Base-by-base conservation (phyloP, 2,797 vertebrate species). In the Macrochelys suwanniensis region DNA sequence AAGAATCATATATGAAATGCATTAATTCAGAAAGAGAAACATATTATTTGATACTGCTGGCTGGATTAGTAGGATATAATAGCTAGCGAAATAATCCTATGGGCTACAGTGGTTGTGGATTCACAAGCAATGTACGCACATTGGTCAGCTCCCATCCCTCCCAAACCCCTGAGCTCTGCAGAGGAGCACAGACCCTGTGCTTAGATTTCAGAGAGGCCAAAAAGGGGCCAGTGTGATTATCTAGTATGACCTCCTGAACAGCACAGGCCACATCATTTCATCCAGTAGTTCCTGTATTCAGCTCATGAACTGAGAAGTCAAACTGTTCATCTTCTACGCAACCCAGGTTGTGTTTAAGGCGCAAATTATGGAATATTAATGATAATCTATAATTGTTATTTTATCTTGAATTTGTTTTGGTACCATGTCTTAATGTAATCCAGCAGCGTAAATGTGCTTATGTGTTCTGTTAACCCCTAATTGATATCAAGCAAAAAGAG, bases 381-480 rank as follows among this genome's bases (percentile, higher is more conserved):
- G 21, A 61, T 51, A 57, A 2, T 51, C 91, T 82, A 51, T 68
- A 37, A 81, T 89, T 95, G 92, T 86, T 85, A 51, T 85, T 68
- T 92, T 56, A 83, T 76, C 45, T 76, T 42, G 42, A 49, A 49
- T 68, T 92, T 90, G 59, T 56, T 85, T 92, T 95, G 65, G 21
- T 93, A 74, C 89, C 51, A 59, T n/a, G 13, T 26, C 45, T 80
- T 85, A 92, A 91, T 87, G 84, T 49, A 89, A 93, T 87, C 25
- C 37, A 11, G 1, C 90, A 94, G 45, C 54, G 59, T 84, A 88
- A 90, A 89, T 76, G 59, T 28, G 56, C 53, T 93, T 71, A 80
- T 89, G 93, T 87, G 85, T 80, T 19, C 78, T 89, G 37, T 93
- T 96, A 94, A 93, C 92, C 42, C 33, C 37, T 89, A 85, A 87